Base-by-base conservation (phyloP, 2,113 vertebrate species). In the Tor tambroides region DNA sequence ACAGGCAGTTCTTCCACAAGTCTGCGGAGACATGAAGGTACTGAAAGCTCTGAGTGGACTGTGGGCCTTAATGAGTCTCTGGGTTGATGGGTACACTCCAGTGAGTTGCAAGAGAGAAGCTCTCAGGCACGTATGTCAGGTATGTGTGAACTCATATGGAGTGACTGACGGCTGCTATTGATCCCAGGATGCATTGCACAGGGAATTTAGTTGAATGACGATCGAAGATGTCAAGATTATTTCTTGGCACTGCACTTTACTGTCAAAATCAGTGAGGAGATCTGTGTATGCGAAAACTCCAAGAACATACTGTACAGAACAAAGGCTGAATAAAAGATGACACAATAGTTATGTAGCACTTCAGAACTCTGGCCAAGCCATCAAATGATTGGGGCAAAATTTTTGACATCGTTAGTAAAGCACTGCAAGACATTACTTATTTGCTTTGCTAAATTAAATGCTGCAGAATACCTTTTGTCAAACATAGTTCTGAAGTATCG, bases 31-130 rank as follows among this genome's bases (percentile, higher is more conserved):
- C 54, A n/a, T 61, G 32, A 80, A 41, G 54, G 30, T 41, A 61
- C 49, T 80, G 78, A 61, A n/a, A 80, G 54, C 54, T 80, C 51
- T 12, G 28, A 80, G 54, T 80, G 78, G 78, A 80, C 78, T 80
- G 10, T 26, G 3, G 21, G 54, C 32, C 78, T 41, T 80, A 80
- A 80, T 80, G 54, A 80, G 78, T 61, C 78, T 76, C 54, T n/a
- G 32, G 32, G 78, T 61, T 61, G 54, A 61, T 80, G 54, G 77
- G 11, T 80, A 61, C 78, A 61, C 78, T 80, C 32, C 15, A 51
- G 26, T 9, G 28, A 78, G 49, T 78, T 78, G 54, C 5, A 2
- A 46, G 35, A 80, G 30, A 80, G 54, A n/a, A 61, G 21, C 77
- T 80, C 54, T 54, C 49, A 54, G 49, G 49, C 28, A 21, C 5